Evolutionary conservation across 2,113 vertebrate species (phyloP), one percentile per base, ranked within the genome.

Genomic region (Glaucomys volans): DNA sequence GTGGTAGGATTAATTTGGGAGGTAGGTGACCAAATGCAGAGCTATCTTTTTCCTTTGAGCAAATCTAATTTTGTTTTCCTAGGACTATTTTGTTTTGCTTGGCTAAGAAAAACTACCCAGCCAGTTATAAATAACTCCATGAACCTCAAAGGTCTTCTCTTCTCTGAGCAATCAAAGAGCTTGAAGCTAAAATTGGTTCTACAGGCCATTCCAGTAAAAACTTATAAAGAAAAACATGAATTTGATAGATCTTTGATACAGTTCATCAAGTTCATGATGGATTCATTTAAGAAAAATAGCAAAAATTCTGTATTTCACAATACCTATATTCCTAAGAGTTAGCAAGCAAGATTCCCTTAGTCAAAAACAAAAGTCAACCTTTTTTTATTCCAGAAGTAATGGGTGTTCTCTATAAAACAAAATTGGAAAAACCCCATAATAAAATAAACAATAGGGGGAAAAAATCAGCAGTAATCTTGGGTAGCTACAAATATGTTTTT

Each of bases 81-180:
- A 67, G 84, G 77, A 57, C 81, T 85, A 81, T 50, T 86, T 94
- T 95, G 88, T 94, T 95, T 96, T 92, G 83, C 76, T 77, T 96
- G 91, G 76, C 92, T 87, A 93, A 87, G 74, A 90, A 91, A 95
- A 97, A 94, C 87, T 67, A 82, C 86, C 54, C 84, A 90, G 90
- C 84, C n/a, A 87, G 96, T 88, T 97, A 98, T 95, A 96, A 96
- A 97, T 97, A 95, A 76, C 87, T 71, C 88, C 14, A 7, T 13
- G 52, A 54, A 75, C 88, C 96, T 97, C 90, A 93, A 54, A 91
- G 76, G 86, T 95, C 94, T 87, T 94, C 62, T 81, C 71, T 67
- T 74, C 54, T 32, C 20, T 71, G 76, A 76, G 72, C 80, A 74
- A 76, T 86, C 88, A 20, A 91, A 91, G 44, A 90, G 37, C 42